Conservation (phyloP, 2,113 vertebrate genomes). For the Zosterops lateralis region DNA sequence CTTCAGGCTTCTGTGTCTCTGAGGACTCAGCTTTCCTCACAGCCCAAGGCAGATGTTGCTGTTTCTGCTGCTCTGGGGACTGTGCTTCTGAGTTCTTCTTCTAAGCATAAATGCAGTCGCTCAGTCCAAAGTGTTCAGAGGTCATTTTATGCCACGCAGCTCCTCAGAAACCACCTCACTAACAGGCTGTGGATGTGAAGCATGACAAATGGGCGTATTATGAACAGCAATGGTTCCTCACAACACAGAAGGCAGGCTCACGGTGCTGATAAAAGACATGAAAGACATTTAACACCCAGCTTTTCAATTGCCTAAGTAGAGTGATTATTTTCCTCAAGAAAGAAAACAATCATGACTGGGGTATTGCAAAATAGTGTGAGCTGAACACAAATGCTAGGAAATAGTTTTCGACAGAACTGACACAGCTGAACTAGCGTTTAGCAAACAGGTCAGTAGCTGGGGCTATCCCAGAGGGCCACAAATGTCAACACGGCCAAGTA, state of each 20-base stretch:
- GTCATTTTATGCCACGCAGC: not conserved
- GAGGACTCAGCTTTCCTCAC: not conserved
- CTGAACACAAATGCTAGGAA: constrained; percentile 15
- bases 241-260: not conserved
- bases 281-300: not conserved
- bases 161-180: not conserved
- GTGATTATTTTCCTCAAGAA: constrained; percentile 19
- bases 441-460: constrained; percentile 50
- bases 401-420: constrained; percentile 20
- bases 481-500: constrained; percentile 12
- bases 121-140: not conserved
- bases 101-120: not conserved
- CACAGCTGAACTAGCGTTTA: constrained; percentile 33
- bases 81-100: not conserved
- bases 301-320: not conserved
- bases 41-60: not conserved
- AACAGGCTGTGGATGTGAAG: not conserved
- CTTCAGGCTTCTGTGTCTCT: not conserved
- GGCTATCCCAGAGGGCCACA: constrained; percentile 27
- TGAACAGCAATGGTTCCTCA: not conserved
- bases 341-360: not conserved
- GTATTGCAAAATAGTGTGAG: not conserved
- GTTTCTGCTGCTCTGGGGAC: not conserved
- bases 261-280: not conserved
- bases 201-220: not conserved